Conservation (phyloP, 2,797 vertebrate genomes). For the Centropyge bicolor region DNA sequence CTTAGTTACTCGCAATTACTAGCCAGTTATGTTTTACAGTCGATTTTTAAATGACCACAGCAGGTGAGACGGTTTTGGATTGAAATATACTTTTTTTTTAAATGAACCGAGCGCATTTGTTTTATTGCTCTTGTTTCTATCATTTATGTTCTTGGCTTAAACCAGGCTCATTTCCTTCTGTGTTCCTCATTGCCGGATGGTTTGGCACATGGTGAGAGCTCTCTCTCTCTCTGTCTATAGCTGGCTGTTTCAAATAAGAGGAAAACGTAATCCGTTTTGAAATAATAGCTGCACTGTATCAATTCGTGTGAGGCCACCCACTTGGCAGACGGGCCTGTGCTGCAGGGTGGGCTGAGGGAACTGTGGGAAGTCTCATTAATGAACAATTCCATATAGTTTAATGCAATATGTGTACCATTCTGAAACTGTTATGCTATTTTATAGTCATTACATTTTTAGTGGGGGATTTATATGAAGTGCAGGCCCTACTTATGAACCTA, state of each 20-base stretch:
- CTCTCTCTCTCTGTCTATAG: conserved; percentile 13
- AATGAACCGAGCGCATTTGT: conserved; percentile 6
- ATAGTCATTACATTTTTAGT: conserved; percentile 28
- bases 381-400: conserved; percentile 51
- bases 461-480: conserved; percentile 1
- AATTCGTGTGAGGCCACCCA: conserved; percentile 70
- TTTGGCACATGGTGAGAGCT: conserved; percentile 53
- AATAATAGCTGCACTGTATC: conserved; percentile 77
- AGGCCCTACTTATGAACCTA: not conserved
- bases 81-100: conserved; percentile 6
- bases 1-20: not conserved
- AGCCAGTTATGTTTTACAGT: not conserved
- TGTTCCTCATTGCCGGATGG: conserved; percentile 37
- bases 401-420: conserved; percentile 26
- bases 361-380: conserved; percentile 71
- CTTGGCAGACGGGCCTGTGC: conserved; percentile 47
- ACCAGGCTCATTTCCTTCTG: conserved; percentile 45
- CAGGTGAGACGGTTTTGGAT: conserved; percentile 21
- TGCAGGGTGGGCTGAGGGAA: conserved; percentile 66
- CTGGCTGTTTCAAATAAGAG: conserved; percentile 70
- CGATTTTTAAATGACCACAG: conserved; percentile 10
- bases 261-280: conserved; percentile 73
- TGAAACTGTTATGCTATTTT: conserved; percentile 48
- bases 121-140: conserved; percentile 31
- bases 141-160: conserved; percentile 56